phyloP scores from a whole-genome alignment of 2,113 vertebrate genomes.

The Channa argus region DNA sequence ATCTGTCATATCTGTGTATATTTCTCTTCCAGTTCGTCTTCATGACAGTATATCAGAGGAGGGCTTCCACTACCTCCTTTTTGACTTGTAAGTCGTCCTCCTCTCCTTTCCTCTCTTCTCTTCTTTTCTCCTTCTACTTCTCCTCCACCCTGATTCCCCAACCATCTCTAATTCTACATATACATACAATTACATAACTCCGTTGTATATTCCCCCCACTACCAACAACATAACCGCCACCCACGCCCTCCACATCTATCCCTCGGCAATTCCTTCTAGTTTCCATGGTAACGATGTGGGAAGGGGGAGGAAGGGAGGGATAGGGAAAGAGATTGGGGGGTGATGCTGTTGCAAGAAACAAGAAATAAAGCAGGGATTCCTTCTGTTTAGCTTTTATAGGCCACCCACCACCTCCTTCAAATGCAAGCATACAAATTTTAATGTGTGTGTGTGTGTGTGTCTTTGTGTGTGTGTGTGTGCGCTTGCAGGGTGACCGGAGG shows the following conservation, averaged over 20 bases:
- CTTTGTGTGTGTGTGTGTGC: slow-evolving; percentile 30
- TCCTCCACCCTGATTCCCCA: not conserved
- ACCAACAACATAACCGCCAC: slow-evolving; percentile 39
- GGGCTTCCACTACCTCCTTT: slow-evolving; percentile 80
- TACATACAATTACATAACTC: slow-evolving; percentile 67
- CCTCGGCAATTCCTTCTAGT: slow-evolving; percentile 68
- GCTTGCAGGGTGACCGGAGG: slow-evolving; percentile 82
- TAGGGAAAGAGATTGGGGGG: not conserved
- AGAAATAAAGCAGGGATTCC: slow-evolving; percentile 20
- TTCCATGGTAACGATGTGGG: slow-evolving; percentile 71
- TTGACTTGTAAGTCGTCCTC: slow-evolving; percentile 73
- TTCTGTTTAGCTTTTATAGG: slow-evolving; percentile 5
- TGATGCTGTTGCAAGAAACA: slow-evolving; percentile 12
- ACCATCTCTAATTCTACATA: slow-evolving; percentile 29
- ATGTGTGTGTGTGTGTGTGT: slow-evolving; percentile 37
- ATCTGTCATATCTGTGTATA: not conserved
- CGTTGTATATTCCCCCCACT: slow-evolving; percentile 53
- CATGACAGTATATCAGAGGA: slow-evolving; percentile 82
- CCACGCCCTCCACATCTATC: slow-evolving; percentile 61
- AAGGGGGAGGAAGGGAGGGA: slow-evolving; percentile 18
- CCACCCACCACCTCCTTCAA: not conserved
- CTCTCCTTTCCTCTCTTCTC: not conserved
- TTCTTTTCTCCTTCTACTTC: not conserved
- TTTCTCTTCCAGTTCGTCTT: slow-evolving; percentile 70
- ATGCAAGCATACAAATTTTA: not conserved